Evolutionary conservation across 64 coral and sea anemone species (phyloP), one percentile per base, ranked within the genome.

Genomic region (Stylophora pistillata): DNA sequence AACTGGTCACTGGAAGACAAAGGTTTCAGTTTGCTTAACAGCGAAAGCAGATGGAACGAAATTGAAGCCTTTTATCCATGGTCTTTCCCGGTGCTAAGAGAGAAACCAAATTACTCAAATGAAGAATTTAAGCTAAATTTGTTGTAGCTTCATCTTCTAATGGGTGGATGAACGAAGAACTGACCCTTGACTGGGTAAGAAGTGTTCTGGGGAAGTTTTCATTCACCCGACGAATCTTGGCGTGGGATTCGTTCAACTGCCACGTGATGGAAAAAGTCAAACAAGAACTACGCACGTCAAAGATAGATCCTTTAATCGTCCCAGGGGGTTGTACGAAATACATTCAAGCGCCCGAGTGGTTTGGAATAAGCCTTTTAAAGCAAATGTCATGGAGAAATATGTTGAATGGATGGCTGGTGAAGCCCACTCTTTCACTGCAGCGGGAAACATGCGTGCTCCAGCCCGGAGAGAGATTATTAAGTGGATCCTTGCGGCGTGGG

Each of bases 101-200:
- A 70, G 78, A 91, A 76, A 75, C 71, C 30, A 85, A 76, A 15
- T 4, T 23, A 16, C 27, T 85, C 71, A 82, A 91, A 78, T 69
- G 84, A 64, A 78, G 64, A 0, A 64, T 64, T 14, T 84, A 23
- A 7, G 23, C 66, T 65, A 85, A 85, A 25, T 91, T 54, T 65
- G 68, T 33, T 28, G 66, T 76, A 63, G 66, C 37, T n/a, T 56
- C 30, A 64, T 91, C 89, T 4, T 28, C 55, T 2, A 91, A 91
- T 56, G 71, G 56, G 32, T 91, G 89, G 89, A 85, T 91, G 89
- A 85, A 91, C 85, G 89, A 90, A 81, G 70, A 90, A 52, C 58
- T 83, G 68, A 89, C 89, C 74, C 77, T 82, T 68, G 83, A 82
- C 53, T 77, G 80, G 80, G 78, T 90, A 14, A 9, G 66, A 89